Evolutionary conservation across 2,888 invertebrate species (phyloP).

Genomic region (Hyles lineata): DNA sequence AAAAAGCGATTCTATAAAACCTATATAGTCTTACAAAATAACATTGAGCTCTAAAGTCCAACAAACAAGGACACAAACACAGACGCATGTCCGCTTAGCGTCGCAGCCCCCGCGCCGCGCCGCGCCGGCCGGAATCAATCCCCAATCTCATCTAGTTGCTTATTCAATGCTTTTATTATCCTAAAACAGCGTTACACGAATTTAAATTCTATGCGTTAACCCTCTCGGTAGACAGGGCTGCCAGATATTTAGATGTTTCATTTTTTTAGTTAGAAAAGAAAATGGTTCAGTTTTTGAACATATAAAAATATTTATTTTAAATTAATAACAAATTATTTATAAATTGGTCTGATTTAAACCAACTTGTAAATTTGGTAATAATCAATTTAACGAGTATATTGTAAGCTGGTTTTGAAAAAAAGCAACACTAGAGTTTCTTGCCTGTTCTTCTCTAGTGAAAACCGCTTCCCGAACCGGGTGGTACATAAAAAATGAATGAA

Average conservation of each 20-base stretch:
- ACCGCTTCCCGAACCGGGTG: no score
- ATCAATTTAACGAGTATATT: no score
- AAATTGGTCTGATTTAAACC: no score
- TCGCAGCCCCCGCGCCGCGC: background rate
- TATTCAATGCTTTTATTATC: constrained; percentile 57
- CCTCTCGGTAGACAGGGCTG: constrained; percentile 45
- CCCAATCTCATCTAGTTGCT: constrained; percentile 48
- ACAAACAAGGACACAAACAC: constrained; percentile 1
- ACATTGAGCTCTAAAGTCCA: background rate
- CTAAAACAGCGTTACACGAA: constrained; percentile 56
- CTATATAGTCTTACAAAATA: background rate
- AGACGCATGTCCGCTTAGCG: background rate
- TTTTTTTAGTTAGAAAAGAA: background rate
- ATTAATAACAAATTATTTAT: no score
- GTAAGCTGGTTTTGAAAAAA: no score
- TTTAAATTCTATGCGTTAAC: constrained; percentile 51
- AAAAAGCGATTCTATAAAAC: background rate
- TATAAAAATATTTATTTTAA: no score
- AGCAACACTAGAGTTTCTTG: no score
- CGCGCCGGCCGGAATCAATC: constrained; percentile 34
- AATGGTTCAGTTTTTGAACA: background rate
- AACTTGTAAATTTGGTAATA: no score
- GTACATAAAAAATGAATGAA: no score
- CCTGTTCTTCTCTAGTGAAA: no score
- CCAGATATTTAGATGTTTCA: background rate